Conservation (phyloP, 2,113 vertebrate genomes). For the Eupsittula cactorum region DNA sequence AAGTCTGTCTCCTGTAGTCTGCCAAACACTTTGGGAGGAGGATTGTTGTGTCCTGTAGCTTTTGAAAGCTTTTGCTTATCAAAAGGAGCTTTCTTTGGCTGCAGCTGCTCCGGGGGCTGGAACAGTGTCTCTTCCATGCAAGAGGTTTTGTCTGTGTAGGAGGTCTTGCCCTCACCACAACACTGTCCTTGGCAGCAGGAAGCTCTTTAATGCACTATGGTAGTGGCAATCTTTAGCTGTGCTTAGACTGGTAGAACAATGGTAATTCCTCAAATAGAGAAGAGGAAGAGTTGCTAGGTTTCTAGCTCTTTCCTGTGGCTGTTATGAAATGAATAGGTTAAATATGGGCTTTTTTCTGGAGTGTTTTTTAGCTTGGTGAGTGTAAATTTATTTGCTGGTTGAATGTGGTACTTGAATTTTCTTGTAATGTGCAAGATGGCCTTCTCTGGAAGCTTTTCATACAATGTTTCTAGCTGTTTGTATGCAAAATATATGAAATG, state of each 20-base stretch:
- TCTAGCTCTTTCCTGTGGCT: neutral
- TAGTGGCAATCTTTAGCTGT: neutral
- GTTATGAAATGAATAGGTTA: constrained; percentile 1
- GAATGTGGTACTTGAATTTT: neutral
- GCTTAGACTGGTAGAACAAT: neutral
- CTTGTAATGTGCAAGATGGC: neutral
- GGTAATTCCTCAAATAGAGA: neutral
- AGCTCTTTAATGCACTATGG: neutral
- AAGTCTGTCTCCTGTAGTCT: neutral
- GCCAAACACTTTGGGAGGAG: neutral
- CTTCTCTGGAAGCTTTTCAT: neutral
- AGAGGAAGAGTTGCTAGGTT: constrained; percentile 5
- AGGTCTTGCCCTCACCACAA: neutral
- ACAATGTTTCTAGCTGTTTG: neutral
- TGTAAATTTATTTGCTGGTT: neutral
- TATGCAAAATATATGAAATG: neutral
- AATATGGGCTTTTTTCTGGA: neutral
- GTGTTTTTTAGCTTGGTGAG: neutral
- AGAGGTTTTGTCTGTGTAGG: neutral
- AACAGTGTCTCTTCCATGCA: neutral
- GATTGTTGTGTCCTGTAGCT: neutral
- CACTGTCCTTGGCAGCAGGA: neutral
- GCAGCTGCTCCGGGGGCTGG: neutral
- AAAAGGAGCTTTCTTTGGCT: neutral
- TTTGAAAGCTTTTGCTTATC: neutral